Percentiles rank a stretch among this genome's conserved stretches.
phyloP scores from a whole-genome alignment of 1,140 invertebrate species.

The Epicauta chinensis region DNA sequence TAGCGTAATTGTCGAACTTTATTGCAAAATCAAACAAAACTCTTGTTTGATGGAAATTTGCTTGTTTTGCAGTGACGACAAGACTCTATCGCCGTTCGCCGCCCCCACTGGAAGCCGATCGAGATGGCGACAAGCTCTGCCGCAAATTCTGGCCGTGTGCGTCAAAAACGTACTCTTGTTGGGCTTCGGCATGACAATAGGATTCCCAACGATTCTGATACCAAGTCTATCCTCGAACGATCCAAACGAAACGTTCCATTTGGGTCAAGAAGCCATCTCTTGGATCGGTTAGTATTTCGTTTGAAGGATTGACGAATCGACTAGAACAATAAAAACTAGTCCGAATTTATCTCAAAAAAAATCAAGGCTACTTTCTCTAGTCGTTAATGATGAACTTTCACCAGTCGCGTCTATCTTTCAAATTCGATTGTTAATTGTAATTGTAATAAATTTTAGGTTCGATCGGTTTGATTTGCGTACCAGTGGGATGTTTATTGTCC shows the following conservation, averaged over 20 bases:
- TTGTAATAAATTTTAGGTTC: conserved; percentile 52
- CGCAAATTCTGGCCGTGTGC: conserved; percentile 56
- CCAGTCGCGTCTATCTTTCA: too few species aligned
- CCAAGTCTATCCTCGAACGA: conserved; percentile 53
- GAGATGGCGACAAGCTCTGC: conserved; percentile 13
- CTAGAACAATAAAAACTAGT: too few species aligned
- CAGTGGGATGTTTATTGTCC: conserved; percentile 65
- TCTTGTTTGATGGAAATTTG: too few species aligned
- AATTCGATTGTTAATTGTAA: background rate
- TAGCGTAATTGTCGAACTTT: too few species aligned
- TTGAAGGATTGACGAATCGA: too few species aligned
- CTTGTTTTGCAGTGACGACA: conserved; percentile 4
- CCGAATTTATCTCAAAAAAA: too few species aligned
- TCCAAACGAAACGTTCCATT: conserved; percentile 46
- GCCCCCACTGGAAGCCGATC: conserved; percentile 2
- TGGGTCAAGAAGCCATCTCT: conserved; percentile 60
- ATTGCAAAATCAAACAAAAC: too few species aligned
- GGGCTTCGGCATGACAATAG: conserved; percentile 67
- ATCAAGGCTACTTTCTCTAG: too few species aligned
- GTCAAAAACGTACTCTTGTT: conserved; percentile 59
- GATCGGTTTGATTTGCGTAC: conserved; percentile 69
- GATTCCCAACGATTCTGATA: conserved; percentile 70
- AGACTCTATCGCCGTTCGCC: conserved; percentile 8
- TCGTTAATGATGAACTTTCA: too few species aligned
- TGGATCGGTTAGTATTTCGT: too few species aligned